Conservation (phyloP, 2,797 vertebrate species). For the Danio choprae region DNA sequence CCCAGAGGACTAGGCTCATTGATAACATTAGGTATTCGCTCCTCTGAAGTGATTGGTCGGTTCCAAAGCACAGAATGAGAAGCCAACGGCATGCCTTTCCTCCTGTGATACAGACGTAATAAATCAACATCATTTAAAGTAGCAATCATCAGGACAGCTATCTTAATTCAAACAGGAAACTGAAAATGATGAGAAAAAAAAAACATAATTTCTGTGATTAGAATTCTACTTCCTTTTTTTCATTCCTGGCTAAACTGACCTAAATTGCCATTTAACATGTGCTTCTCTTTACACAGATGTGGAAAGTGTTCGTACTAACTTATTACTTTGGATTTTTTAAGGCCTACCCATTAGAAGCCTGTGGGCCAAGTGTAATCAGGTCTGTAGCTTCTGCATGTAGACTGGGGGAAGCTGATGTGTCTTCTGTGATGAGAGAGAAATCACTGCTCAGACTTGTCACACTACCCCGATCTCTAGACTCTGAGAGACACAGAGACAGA, state of each 20-base stretch:
- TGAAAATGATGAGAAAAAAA: too few species aligned
- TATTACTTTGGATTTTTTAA: background rate
- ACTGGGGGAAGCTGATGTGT: conserved; percentile 81
- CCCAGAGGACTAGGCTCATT: conserved; percentile 75
- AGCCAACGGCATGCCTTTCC: conserved; percentile 85
- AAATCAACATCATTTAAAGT: background rate
- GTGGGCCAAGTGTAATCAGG: conserved; percentile 79
- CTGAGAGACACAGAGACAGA: conserved; percentile 69
- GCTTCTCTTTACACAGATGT: too few species aligned
- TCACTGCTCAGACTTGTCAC: conserved; percentile 95
- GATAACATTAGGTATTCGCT: conserved; percentile 77
- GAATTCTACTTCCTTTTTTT: too few species aligned
- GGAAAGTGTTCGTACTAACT: conserved; percentile 7
- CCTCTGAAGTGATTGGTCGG: conserved; percentile 81
- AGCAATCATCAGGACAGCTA: background rate
- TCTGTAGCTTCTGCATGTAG: conserved; percentile 86
- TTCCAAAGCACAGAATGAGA: conserved; percentile 88
- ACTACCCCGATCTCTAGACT: conserved; percentile 89
- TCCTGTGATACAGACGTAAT: conserved; percentile 75
- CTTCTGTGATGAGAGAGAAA: conserved; percentile 94
- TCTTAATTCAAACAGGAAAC: background rate
- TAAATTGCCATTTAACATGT: background rate
- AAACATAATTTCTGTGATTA: background rate
- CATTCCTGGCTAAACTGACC: background rate
- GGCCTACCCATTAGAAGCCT: conserved; percentile 78